Evolutionary conservation across 2,113 vertebrate species (phyloP).

Genomic region (Paradoxurus hermaphroditus): DNA sequence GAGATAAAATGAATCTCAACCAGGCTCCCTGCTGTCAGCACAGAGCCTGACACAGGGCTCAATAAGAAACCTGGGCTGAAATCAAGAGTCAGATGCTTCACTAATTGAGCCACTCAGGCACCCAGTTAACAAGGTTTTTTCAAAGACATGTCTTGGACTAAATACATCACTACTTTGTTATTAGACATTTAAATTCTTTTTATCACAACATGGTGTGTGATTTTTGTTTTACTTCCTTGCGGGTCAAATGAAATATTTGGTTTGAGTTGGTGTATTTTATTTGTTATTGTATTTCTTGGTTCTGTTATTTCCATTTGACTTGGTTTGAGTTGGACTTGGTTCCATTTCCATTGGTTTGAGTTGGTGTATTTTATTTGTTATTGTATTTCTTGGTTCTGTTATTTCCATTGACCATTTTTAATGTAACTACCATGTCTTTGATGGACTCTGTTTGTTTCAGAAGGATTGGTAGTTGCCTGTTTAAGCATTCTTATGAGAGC

Average conservation of each 20-base stretch:
- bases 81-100: too few relatives aligned
- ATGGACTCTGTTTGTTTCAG: background rate
- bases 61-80: too few relatives aligned
- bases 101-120: too few relatives aligned
- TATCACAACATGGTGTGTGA: background rate
- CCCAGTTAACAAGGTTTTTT: background rate
- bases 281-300: background rate
- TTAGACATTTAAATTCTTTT: background rate
- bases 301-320: background rate
- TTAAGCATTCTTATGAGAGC: background rate
- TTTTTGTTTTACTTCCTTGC: background rate
- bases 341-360: too few relatives aligned
- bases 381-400: background rate
- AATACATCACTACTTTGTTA: background rate
- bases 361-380: background rate
- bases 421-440: background rate
- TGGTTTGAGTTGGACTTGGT: too few relatives aligned
- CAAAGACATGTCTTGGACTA: background rate
- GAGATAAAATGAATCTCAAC: too few relatives aligned
- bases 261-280: background rate
- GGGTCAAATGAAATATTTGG: background rate
- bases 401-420: background rate
- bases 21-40: too few relatives aligned
- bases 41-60: too few relatives aligned
- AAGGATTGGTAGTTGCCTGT: background rate